Percentiles rank a stretch among this genome's conserved stretches.
phyloP scores from a whole-genome alignment of 2,113 vertebrate genomes.

The Nansenia antarctica region DNA sequence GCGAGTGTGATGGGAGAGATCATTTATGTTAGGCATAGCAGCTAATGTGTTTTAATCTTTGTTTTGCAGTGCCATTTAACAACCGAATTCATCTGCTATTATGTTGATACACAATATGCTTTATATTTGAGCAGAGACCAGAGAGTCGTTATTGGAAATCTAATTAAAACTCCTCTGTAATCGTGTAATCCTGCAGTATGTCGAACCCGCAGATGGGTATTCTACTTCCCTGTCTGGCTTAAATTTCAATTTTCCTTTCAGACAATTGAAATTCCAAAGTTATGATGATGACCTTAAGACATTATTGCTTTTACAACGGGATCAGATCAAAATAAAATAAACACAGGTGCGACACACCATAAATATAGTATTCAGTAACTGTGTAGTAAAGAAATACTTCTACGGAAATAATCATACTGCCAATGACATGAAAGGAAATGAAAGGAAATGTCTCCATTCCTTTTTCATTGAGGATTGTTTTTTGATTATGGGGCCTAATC shows the following conservation, averaged over 20 bases:
- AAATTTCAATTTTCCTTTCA: neutral
- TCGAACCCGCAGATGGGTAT: neutral
- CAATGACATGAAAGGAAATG: neutral
- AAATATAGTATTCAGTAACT: neutral
- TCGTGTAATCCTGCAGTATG: neutral
- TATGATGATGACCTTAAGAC: neutral
- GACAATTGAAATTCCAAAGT: constrained; percentile 9
- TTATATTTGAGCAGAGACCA: too few species aligned
- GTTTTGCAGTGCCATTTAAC: neutral
- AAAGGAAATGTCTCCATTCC: neutral
- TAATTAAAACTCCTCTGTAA: neutral
- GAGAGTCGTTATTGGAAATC: neutral
- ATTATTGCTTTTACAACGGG: neutral
- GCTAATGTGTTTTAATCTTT: neutral
- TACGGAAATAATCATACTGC: neutral
- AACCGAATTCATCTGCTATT: neutral
- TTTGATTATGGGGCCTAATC: neutral
- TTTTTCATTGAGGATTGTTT: neutral
- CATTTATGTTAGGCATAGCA: neutral
- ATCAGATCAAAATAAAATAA: neutral
- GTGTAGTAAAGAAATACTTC: neutral
- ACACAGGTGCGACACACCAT: neutral
- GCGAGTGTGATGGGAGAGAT: neutral
- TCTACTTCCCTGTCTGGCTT: neutral
- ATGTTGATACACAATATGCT: neutral